Evolutionary conservation across 2,113 vertebrate species (phyloP).

Genomic region (Dicrurus megarhynchus): DNA sequence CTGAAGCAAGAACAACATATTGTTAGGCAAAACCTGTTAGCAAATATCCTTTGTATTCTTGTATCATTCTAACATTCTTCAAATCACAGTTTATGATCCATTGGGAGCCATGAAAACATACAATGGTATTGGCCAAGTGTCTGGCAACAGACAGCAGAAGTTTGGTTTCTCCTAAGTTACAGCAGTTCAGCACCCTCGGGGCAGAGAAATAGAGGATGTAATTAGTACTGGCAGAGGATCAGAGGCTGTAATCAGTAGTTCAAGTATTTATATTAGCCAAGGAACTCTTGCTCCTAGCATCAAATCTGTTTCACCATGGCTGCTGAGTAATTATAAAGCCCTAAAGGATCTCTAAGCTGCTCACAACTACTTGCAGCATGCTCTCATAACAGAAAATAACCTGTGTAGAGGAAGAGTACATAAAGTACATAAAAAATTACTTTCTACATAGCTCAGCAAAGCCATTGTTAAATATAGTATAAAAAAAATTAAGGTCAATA

Average conservation of each 20-base stretch:
- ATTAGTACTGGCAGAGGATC: neutral
- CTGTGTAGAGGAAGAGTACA: neutral
- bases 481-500: neutral
- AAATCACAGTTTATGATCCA: neutral
- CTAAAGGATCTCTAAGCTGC: neutral
- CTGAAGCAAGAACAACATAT: neutral
- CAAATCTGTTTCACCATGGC: neutral
- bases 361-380: neutral
- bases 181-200: neutral
- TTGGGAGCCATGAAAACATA: neutral
- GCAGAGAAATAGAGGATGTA: neutral
- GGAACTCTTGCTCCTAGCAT: slow-evolving; percentile 10
- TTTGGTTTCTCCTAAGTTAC: neutral
- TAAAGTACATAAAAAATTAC: neutral
- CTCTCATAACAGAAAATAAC: neutral
- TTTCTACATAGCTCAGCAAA: neutral
- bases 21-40: neutral
- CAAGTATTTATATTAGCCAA: neutral
- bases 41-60: neutral
- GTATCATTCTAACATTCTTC: neutral
- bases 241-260: neutral
- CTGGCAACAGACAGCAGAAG: neutral
- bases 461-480: neutral
- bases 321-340: neutral
- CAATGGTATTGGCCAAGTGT: neutral